Conservation (phyloP, 2,797 vertebrate species). For the Thunnus albacares region DNA sequence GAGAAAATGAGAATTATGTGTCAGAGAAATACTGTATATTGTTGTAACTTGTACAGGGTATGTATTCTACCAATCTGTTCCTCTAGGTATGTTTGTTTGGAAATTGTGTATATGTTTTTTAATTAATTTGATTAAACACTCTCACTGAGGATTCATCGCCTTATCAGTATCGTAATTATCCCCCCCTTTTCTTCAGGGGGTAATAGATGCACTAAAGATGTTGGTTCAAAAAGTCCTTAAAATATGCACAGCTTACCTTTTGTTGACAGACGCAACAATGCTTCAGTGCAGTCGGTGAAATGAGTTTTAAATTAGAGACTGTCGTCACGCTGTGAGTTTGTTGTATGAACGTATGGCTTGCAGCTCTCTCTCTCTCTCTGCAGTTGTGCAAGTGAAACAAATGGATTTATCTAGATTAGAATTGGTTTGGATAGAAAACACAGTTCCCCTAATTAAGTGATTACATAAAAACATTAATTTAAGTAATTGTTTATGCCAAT, state of each 20-base stretch:
- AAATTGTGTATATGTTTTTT: no score
- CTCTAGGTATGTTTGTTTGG: no score
- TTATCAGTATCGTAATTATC: no score
- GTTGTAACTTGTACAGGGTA: no score
- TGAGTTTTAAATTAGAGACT: conserved; percentile 33
- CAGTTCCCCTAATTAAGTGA: conserved; percentile 25
- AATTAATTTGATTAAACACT: no score
- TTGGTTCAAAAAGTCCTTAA: conserved; percentile 15
- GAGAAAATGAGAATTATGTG: no score
- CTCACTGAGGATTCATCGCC: no score
- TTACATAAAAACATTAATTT: conserved; percentile 21
- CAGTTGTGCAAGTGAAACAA: conserved; percentile 22
- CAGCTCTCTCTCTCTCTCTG: conserved; percentile 13
- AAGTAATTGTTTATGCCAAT: conserved; percentile 13
- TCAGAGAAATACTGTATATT: no score
- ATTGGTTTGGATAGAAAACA: conserved; percentile 13
- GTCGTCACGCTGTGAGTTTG: conserved; percentile 8
- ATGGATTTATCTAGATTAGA: conserved; percentile 28
- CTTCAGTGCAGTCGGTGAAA: conserved; percentile 32
- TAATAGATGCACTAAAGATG: not conserved
- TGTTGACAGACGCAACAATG: conserved; percentile 33
- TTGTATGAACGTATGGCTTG: conserved; percentile 9
- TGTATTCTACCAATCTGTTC: no score
- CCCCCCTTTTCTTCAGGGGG: no score
- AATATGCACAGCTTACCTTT: conserved; percentile 11